phyloP scores from a whole-genome alignment of 2,113 vertebrate species.

The Acanthisitta chloris region DNA sequence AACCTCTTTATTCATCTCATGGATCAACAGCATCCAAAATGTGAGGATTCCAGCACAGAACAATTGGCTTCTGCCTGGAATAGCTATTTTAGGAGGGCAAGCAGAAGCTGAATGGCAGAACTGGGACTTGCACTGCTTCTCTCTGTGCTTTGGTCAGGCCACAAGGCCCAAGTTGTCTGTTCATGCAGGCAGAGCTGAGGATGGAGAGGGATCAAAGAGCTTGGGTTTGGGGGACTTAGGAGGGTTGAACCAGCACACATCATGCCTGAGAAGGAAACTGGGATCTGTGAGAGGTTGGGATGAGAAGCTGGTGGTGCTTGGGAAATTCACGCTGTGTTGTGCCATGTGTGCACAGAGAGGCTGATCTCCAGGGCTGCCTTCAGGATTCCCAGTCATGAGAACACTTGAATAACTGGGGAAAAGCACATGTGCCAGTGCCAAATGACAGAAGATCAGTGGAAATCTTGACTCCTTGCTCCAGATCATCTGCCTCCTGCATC shows the following conservation, averaged over 20 bases:
- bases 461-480: too few relatives aligned
- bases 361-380: neutral
- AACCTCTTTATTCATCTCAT: neutral
- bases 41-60: fast-evolving
- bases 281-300: neutral
- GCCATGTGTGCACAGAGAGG: neutral
- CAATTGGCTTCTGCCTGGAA: fast-evolving
- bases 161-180: fast-evolving
- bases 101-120: neutral
- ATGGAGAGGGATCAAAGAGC: neutral
- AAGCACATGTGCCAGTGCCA: neutral
- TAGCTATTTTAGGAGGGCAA: neutral
- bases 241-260: fast-evolving
- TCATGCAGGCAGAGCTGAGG: neutral
- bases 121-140: neutral
- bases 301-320: fast-evolving
- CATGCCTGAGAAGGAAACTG: neutral
- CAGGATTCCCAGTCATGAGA: neutral
- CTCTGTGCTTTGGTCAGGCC: neutral
- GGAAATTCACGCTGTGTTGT: neutral
- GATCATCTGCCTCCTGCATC: neutral
- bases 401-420: neutral
- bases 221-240: neutral
- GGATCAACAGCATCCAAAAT: fast-evolving
- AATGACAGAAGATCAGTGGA: neutral